Percentiles rank a stretch among this genome's conserved stretches.
Evolutionary conservation across 2,888 invertebrate genomes (phyloP).

Genomic region (Melinaea menophilus): DNA sequence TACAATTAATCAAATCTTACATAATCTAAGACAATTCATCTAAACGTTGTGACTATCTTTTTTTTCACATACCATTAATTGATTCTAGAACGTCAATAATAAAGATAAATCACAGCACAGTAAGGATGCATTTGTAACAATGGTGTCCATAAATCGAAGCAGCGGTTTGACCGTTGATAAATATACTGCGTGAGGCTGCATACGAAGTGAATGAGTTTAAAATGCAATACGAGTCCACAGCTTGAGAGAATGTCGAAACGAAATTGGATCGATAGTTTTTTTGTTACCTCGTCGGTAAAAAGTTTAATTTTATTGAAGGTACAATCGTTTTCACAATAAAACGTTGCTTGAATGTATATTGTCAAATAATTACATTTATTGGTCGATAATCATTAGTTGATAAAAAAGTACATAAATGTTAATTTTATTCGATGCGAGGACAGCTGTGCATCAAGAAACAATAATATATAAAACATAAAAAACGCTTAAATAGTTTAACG

Average conservation of each 20-base stretch:
- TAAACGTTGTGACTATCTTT: too few relatives aligned
- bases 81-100: not conserved
- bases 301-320: slow-evolving; percentile 1
- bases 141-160: slow-evolving; percentile 20
- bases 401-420: too few relatives aligned
- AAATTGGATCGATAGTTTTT: slow-evolving; percentile 4
- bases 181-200: slow-evolving; percentile 30
- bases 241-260: slow-evolving; percentile 11
- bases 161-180: slow-evolving; percentile 25
- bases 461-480: not conserved
- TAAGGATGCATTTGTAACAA: slow-evolving; percentile 15
- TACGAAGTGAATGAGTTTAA: slow-evolving; percentile 23
- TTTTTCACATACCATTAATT: too few relatives aligned
- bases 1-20: too few relatives aligned
- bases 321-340: not conserved
- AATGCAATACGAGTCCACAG: slow-evolving; percentile 12
- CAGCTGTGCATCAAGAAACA: not conserved
- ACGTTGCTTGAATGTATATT: too few relatives aligned
- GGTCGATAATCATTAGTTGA: too few relatives aligned
- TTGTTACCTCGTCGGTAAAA: slow-evolving; percentile 3
- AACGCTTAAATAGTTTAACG: not conserved
- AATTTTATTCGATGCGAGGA: not conserved
- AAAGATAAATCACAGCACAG: slow-evolving; percentile 3
- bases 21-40: too few relatives aligned
- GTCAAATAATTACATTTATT: too few relatives aligned